phyloP scores from a whole-genome alignment of 1,140 invertebrate species.

The Ceratitis capitata region DNA sequence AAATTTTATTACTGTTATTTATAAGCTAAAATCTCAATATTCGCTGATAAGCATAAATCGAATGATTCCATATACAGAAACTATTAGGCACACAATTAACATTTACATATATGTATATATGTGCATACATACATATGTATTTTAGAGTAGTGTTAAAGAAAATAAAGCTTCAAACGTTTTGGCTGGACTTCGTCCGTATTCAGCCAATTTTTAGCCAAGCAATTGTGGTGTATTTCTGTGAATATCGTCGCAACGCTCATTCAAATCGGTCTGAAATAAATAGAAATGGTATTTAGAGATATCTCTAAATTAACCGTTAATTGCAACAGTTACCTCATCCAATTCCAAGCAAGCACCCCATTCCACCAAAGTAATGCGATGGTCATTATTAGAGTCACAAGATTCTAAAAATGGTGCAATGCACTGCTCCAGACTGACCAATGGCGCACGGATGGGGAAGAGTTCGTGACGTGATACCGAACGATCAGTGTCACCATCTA shows the following conservation, averaged over 20 bases:
- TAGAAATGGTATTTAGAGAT: neutral
- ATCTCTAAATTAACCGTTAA: neutral
- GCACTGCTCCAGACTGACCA: constrained; percentile 92
- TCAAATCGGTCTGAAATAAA: constrained; percentile 53
- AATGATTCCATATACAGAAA: neutral
- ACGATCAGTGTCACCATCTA: constrained; percentile 86
- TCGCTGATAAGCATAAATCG: neutral
- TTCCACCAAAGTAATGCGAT: constrained; percentile 87
- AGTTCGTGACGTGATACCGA: constrained; percentile 91
- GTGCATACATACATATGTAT: neutral
- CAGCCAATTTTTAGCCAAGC: constrained; percentile 49
- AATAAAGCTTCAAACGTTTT: neutral
- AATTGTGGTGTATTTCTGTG: constrained; percentile 55
- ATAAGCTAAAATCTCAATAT: constrained; percentile 8
- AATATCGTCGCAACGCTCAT: constrained; percentile 61
- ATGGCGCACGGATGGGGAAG: constrained; percentile 91
- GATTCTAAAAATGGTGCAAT: constrained; percentile 93
- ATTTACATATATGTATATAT: neutral
- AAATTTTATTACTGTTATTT: neutral
- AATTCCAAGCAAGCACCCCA: constrained; percentile 93
- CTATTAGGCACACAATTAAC: neutral
- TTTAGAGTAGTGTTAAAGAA: neutral
- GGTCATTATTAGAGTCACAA: constrained; percentile 87
- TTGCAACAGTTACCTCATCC: constrained; percentile 72
- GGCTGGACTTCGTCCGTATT: neutral